Evolutionary conservation across 2,113 vertebrate genomes (phyloP).

Genomic region (Equus przewalskii): DNA sequence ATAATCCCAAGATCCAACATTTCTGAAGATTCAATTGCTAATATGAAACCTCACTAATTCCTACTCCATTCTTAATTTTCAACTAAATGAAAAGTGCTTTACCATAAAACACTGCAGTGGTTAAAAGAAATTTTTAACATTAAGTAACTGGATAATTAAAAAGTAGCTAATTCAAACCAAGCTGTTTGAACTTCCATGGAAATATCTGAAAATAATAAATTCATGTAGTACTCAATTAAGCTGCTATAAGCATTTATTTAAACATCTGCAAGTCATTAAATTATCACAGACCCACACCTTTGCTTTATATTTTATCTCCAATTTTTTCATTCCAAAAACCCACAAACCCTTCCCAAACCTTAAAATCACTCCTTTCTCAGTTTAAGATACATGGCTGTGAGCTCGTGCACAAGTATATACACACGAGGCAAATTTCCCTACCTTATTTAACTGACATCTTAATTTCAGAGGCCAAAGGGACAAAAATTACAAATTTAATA

Average conservation of each 20-base stretch:
- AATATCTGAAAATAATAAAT: constrained; percentile 51
- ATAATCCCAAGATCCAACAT: neutral
- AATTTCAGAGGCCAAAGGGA: constrained; percentile 1
- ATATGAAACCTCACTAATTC: neutral
- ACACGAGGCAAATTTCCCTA: neutral
- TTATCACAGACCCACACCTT: constrained; percentile 1
- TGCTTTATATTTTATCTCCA: constrained; percentile 4
- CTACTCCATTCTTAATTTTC: neutral
- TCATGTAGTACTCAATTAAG: neutral
- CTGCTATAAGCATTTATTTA: neutral
- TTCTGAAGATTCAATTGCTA: neutral
- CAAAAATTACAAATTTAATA: constrained; percentile 43
- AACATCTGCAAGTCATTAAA: constrained; percentile 17
- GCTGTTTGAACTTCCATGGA: neutral
- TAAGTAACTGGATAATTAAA: constrained; percentile 41
- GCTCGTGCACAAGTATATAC: neutral
- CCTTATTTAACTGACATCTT: neutral
- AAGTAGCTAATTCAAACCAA: constrained; percentile 51
- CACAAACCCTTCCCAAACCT: neutral
- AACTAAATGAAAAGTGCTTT: constrained; percentile 25
- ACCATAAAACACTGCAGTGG: neutral
- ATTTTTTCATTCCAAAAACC: neutral
- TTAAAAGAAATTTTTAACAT: neutral
- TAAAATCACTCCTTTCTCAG: neutral
- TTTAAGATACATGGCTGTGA: neutral